Conservation (phyloP, 2,797 vertebrate genomes). For the Clamator glandarius region DNA sequence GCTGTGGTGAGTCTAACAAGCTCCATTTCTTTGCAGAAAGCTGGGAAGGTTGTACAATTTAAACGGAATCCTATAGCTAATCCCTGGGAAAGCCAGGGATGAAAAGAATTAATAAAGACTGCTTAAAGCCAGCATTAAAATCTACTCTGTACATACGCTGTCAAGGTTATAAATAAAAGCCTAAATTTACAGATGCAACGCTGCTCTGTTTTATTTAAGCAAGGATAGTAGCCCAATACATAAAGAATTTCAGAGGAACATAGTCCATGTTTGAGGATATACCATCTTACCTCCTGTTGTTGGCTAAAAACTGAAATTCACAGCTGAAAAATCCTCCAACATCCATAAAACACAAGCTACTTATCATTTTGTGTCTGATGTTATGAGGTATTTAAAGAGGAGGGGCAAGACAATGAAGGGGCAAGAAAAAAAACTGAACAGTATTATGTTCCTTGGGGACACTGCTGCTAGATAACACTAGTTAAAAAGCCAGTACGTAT, state of each 20-base stretch:
- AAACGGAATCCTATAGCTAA: neutral
- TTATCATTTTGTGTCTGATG: neutral
- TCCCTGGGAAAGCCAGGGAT: neutral
- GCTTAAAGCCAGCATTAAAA: neutral
- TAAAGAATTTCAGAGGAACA: neutral
- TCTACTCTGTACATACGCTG: neutral
- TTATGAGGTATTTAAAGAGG: neutral
- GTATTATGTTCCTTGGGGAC: neutral
- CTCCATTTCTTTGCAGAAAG: neutral
- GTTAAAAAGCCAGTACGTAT: neutral
- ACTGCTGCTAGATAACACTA: neutral
- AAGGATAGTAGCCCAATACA: neutral
- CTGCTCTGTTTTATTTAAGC: neutral
- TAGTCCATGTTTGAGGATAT: neutral
- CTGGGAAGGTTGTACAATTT: neutral
- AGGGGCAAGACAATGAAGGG: neutral
- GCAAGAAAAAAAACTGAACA: neutral
- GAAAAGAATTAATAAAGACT: neutral
- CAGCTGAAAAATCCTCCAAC: neutral
- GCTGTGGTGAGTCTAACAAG: neutral
- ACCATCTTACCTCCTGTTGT: neutral
- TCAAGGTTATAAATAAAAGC: neutral
- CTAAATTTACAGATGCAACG: neutral
- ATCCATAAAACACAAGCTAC: neutral
- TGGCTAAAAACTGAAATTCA: neutral